phyloP scores from a whole-genome alignment of 64 coral and sea anemone species.

The Montipora capricornis region DNA sequence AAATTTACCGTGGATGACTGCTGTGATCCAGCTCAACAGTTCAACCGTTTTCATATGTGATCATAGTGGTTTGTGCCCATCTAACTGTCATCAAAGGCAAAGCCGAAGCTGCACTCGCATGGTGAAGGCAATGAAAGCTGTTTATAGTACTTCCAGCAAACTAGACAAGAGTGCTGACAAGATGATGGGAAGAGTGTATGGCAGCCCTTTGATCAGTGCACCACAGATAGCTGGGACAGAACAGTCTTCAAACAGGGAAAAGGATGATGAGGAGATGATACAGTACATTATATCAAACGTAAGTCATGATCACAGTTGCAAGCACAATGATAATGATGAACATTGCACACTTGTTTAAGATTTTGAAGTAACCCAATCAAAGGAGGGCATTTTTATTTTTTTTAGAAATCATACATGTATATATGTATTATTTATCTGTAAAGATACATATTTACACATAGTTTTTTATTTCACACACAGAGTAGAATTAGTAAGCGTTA shows the following conservation, averaged over 20 bases:
- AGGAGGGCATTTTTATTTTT: too few relatives aligned
- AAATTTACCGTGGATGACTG: slow-evolving; percentile 90
- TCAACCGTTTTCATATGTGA: slow-evolving; percentile 90
- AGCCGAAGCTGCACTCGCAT: slow-evolving; percentile 86
- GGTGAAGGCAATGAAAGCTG: slow-evolving; percentile 71
- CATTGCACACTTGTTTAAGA: too few relatives aligned
- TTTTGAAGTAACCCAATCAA: too few relatives aligned
- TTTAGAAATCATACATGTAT: too few relatives aligned
- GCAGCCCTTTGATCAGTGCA: slow-evolving; percentile 1
- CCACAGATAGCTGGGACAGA: slow-evolving; percentile 8
- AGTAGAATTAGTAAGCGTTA: too few relatives aligned
- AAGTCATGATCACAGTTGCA: not conserved
- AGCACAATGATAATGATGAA: too few relatives aligned
- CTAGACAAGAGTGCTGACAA: slow-evolving; percentile 34
- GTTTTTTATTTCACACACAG: too few relatives aligned
- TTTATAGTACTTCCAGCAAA: slow-evolving; percentile 64
- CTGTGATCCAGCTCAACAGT: slow-evolving; percentile 86
- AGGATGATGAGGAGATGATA: slow-evolving; percentile 81
- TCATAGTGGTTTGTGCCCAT: slow-evolving; percentile 75
- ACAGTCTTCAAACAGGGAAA: slow-evolving; percentile 60
- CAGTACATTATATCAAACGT: slow-evolving; percentile 80
- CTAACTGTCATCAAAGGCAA: slow-evolving; percentile 90
- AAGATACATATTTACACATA: too few relatives aligned
- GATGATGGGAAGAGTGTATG: not conserved
- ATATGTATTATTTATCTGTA: too few relatives aligned